Conservation (phyloP, 2,797 vertebrate species). For the Phaenicophaeus curvirostris region DNA sequence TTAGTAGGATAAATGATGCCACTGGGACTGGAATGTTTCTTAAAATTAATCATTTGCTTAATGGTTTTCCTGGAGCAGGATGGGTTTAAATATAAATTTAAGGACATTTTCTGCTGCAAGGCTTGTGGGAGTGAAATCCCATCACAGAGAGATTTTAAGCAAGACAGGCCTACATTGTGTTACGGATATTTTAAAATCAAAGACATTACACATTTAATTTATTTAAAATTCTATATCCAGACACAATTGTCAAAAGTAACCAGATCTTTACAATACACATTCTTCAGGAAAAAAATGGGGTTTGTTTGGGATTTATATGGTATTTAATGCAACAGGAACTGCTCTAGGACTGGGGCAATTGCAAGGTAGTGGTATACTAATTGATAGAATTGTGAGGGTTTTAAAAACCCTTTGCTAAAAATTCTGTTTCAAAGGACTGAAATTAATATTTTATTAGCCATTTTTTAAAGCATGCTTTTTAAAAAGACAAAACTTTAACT, state of each 20-base stretch:
- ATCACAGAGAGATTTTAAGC: neutral
- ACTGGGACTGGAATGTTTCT: conserved; percentile 38
- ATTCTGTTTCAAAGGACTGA: neutral
- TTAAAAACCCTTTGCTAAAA: neutral
- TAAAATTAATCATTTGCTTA: conserved; percentile 32
- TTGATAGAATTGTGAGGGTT: neutral
- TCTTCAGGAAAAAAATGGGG: neutral
- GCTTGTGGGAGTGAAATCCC: neutral
- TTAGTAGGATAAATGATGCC: conserved; percentile 47
- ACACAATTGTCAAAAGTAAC: neutral
- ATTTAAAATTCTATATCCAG: neutral
- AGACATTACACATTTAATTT: neutral
- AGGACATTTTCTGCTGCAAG: neutral
- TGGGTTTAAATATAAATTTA: conserved; percentile 3
- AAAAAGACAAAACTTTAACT: neutral
- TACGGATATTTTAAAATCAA: neutral
- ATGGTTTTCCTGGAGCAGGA: conserved; percentile 12
- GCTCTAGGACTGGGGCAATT: neutral
- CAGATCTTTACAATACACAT: neutral
- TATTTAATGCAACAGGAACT: neutral
- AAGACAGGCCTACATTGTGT: neutral
- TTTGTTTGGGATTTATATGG: neutral
- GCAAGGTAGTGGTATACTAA: neutral
- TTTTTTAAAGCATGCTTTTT: neutral
- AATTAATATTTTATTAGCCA: neutral